Percentiles rank a stretch among this genome's conserved stretches.
Conservation (phyloP, 1,140 invertebrate genomes). For the Drosophila littoralis region DNA sequence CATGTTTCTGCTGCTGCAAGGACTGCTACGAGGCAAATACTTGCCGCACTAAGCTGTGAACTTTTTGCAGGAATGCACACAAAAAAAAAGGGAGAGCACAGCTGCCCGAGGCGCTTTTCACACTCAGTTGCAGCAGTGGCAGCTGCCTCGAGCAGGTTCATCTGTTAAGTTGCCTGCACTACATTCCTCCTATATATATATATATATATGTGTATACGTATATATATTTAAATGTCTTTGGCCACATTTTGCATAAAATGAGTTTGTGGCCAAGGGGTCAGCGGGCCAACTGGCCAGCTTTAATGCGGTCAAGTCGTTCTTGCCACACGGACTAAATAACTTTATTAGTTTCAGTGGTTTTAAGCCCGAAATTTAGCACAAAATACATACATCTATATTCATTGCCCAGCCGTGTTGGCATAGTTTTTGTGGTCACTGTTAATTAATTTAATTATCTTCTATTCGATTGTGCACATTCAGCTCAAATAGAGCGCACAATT, state of each 20-base stretch:
- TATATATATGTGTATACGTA: neutral
- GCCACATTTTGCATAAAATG: constrained; percentile 35
- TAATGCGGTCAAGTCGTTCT: constrained; percentile 16
- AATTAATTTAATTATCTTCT: constrained; percentile 39
- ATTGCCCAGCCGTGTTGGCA: neutral
- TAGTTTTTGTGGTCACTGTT: constrained; percentile 9
- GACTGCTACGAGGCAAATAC: constrained; percentile 39
- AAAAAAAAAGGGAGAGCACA: neutral
- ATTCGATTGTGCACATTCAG: constrained; percentile 19
- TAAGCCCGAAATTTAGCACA: neutral
- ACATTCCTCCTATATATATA: neutral
- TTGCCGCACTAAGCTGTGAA: constrained; percentile 45
- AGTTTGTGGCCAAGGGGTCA: constrained; percentile 11
- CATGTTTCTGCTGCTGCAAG: constrained; percentile 2
- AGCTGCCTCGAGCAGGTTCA: constrained; percentile 15
- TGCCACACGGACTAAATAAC: constrained; percentile 16
- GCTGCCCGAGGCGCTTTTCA: constrained; percentile 38
- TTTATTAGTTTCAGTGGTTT: constrained; percentile 44
- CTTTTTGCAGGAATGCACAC: constrained; percentile 31
- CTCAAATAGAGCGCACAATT: neutral
- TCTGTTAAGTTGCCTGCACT: neutral
- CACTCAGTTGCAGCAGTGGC: constrained; percentile 29
- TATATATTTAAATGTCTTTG: constrained; percentile 11
- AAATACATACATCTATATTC: neutral
- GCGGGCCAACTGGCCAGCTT: constrained; percentile 5